Percentiles rank a stretch among this genome's conserved stretches.
Conservation (phyloP, 2,113 vertebrate species). For the Petrocephalus zakoni region DNA sequence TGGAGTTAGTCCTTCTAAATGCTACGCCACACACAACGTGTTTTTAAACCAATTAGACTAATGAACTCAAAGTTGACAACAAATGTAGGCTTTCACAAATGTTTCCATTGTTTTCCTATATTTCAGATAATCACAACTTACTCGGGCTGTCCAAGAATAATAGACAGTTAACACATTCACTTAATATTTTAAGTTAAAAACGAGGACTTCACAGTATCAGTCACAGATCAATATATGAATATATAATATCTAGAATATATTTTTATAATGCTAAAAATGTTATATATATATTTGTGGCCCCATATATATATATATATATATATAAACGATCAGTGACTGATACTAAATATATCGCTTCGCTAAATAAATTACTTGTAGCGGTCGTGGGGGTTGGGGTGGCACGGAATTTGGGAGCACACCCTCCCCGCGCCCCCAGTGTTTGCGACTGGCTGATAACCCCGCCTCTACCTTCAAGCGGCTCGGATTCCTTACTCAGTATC, state of each 20-base stretch:
- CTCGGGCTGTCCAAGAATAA: neutral
- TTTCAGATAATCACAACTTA: neutral
- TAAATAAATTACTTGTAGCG: neutral
- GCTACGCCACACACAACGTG: neutral
- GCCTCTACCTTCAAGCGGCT: constrained; percentile 49
- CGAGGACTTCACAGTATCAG: neutral
- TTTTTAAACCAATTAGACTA: neutral
- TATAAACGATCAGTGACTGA: no score
- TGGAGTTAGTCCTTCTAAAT: neutral
- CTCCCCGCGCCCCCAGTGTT: neutral
- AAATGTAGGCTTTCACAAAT: neutral
- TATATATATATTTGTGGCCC: no score
- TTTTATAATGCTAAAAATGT: no score
- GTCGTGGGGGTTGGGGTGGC: neutral
- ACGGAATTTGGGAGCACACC: neutral
- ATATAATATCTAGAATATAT: neutral
- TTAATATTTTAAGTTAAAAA: neutral
- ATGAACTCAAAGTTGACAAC: neutral
- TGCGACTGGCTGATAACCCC: constrained; percentile 45
- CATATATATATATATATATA: neutral
- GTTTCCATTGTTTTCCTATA: neutral
- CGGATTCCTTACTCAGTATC: constrained; percentile 49
- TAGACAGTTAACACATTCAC: neutral
- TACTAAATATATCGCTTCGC: neutral
- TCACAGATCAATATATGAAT: neutral